Percentiles rank a stretch among this genome's conserved stretches.
phyloP scores from a whole-genome alignment of 2,888 invertebrate genomes.

The Boloria euphrosyne region DNA sequence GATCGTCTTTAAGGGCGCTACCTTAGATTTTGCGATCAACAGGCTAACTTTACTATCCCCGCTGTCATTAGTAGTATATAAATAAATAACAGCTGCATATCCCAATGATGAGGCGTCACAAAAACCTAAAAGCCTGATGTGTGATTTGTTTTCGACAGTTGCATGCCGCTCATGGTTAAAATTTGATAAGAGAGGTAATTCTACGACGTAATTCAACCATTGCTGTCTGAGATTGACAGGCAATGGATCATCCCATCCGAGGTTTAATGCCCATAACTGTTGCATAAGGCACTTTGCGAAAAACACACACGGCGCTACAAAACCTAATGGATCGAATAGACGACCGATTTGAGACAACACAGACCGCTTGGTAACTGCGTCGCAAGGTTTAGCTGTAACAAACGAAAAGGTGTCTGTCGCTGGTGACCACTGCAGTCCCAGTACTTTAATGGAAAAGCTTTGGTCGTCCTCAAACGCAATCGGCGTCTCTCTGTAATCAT shows the following conservation, averaged over 20 bases:
- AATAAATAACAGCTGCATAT: background rate
- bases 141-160: no score
- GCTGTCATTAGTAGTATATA: background rate
- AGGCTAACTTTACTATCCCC: background rate
- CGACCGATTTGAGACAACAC: constrained; percentile 6
- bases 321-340: constrained; percentile 28
- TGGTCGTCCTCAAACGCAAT: background rate
- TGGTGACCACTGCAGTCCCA: background rate
- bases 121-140: background rate
- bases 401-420: background rate
- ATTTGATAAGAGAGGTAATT: no score
- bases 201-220: background rate
- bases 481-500: constrained; percentile 1
- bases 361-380: background rate
- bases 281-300: constrained; percentile 29
- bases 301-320: constrained; percentile 25
- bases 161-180: no score
- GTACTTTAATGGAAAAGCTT: background rate
- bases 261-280: background rate
- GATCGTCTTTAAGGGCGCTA: constrained; percentile 28
- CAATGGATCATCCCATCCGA: background rate
- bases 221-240: background rate
- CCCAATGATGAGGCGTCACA: background rate
- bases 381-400: background rate
- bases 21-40: constrained; percentile 25